Percentiles rank a stretch among this genome's conserved stretches.
Evolutionary conservation across 2,888 invertebrate species (phyloP).

Genomic region (Drepanosiphum platanoidis): DNA sequence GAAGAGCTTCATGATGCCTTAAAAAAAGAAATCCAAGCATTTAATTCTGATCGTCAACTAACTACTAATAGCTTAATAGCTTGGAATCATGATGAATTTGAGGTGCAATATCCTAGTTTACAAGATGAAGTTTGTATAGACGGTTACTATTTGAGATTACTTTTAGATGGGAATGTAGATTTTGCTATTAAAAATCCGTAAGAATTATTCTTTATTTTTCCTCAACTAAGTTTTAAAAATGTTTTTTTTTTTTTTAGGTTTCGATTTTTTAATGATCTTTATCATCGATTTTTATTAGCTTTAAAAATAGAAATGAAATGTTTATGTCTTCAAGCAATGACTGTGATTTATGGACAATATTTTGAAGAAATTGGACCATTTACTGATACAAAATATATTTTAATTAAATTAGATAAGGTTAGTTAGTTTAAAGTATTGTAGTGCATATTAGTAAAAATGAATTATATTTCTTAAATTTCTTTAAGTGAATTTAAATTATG

Average conservation of each 20-base stretch:
- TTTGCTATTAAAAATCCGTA: slow-evolving; percentile 90
- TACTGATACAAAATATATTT: slow-evolving; percentile 94
- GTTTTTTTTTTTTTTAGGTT: slow-evolving; percentile 46
- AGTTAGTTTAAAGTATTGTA: slow-evolving; percentile 65
- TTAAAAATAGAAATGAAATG: slow-evolving; percentile 95
- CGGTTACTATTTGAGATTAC: slow-evolving; percentile 93
- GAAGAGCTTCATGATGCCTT: slow-evolving; percentile 92
- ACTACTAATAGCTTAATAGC: slow-evolving; percentile 82
- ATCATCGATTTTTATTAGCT: slow-evolving; percentile 95
- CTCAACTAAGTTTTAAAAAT: not conserved
- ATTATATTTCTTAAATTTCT: not conserved
- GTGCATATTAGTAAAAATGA: not conserved
- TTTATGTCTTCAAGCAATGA: slow-evolving; percentile 96
- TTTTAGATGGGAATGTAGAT: slow-evolving; percentile 90
- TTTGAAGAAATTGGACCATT: slow-evolving; percentile 96
- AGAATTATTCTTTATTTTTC: slow-evolving; percentile 69
- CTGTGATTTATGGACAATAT: slow-evolving; percentile 96
- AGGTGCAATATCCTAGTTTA: slow-evolving; percentile 92
- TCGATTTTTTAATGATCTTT: slow-evolving; percentile 96
- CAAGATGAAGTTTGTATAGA: slow-evolving; percentile 98
- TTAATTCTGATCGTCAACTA: slow-evolving; percentile 89
- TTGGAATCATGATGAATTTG: slow-evolving; percentile 99
- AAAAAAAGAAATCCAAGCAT: slow-evolving; percentile 91
- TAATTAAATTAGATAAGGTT: slow-evolving; percentile 93
- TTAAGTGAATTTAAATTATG: not conserved